phyloP scores from a whole-genome alignment of 2,113 vertebrate species.

The Sarotherodon lohbergeri region DNA sequence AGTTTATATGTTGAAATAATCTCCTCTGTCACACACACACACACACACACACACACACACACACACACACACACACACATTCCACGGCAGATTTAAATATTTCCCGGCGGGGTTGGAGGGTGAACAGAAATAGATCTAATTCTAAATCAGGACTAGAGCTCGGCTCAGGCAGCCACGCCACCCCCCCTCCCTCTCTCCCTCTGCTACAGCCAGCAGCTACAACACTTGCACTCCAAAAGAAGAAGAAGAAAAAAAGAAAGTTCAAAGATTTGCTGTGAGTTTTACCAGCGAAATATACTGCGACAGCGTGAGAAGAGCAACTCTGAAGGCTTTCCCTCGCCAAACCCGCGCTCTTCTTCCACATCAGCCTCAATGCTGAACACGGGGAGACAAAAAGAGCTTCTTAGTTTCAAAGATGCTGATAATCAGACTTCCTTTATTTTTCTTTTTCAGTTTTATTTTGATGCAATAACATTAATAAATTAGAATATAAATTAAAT shows the following conservation, averaged over 20 bases:
- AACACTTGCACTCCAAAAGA: background rate
- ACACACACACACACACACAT: background rate
- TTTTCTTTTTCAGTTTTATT: background rate
- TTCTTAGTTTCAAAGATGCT: background rate
- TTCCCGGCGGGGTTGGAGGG: slow-evolving; percentile 58
- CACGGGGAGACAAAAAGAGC: background rate
- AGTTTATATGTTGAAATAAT: background rate
- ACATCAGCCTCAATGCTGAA: background rate
- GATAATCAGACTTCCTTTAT: background rate
- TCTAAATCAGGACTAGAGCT: slow-evolving; percentile 71
- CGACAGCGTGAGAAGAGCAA: background rate
- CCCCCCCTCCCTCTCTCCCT: background rate
- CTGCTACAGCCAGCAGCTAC: slow-evolving; percentile 20
- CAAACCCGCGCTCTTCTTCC: background rate
- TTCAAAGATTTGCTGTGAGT: slow-evolving; percentile 21
- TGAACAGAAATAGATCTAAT: slow-evolving; percentile 71
- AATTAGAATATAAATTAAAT: background rate
- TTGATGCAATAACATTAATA: background rate
- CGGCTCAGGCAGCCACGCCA: slow-evolving; percentile 8
- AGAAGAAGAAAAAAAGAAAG: slow-evolving; percentile 1
- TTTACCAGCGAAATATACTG: background rate
- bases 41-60: too few species aligned
- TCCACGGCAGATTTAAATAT: slow-evolving; percentile 65
- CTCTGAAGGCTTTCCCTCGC: background rate
- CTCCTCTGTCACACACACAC: background rate